Base-by-base conservation (phyloP, 2,888 invertebrate genomes). In the Drosophila neotestacea region DNA sequence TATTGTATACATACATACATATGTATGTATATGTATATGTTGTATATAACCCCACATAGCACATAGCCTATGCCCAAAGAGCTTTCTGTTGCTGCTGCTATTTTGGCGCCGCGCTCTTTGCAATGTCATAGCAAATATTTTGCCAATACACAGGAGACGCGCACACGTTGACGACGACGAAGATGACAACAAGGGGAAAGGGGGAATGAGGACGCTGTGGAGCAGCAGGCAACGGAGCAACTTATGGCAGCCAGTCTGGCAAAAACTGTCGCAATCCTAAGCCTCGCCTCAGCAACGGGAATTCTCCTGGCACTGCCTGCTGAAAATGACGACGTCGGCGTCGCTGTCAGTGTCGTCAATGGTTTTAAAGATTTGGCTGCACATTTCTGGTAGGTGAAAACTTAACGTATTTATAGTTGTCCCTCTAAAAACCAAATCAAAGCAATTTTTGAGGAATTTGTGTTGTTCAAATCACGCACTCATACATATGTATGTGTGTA, bases 51-150 rank as follows among this genome's bases (percentile, higher is more conserved):
- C 58, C 59, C 73, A 69, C 27, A 69, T 61, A 48, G 69, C 78
- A 85, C 60, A 81, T 79, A 77, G 81, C 68, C 86, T 84, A 86
- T 77, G 56, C 77, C 79, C 81, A 67, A 55, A 68, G 79, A 70
- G 85, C 79, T 77, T 80, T 79, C 54, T 48, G 70, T 55, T 73
- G 65, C 48, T 70, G 51, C 32, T 81, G 81, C 77, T 84, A 84
- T 83, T 86, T 84, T 84, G 84, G 84, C 73, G 68, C 81, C 81
- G 76, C 76, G 76, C 82, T 82, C 70, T 81, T 80, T 80, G 81
- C 80, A 82, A 78, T 82, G 81, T 85, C 85, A 88, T 88, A 84
- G 88, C 77, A 88, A 86, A 86, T 86, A 88, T 86, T 86, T 86
- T 86, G 88, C 79, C 86, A 88, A 86, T 86, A 86, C 86, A 47